Base-by-base conservation (phyloP, 1,140 invertebrate genomes). In the Thaumatotibia leucotreta region DNA sequence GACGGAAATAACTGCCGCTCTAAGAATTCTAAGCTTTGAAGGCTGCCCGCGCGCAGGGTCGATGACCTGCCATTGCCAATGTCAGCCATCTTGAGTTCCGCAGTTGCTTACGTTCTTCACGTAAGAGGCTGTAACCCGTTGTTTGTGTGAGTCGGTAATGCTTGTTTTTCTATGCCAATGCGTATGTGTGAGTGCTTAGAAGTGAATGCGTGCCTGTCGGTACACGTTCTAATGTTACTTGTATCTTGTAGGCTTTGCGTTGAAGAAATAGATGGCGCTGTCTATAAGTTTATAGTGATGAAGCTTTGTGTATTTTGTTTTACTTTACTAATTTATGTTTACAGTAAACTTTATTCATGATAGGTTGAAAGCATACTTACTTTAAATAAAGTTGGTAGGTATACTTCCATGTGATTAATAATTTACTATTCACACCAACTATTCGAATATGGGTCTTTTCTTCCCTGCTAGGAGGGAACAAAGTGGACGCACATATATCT, bases 61-160 rank as follows among this genome's bases (percentile, higher is more conserved):
- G 86, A 83, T 72, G 88, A 87, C 86, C 79, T 65, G 66, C 79
- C 88, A 90, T 87, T 89, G 88, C 88, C 88, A 89, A 90, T 89
- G 86, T 91, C 86, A 91, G 86, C 86, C 85, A 90, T 88, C 82
- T 88, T 88, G 86, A 87, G 86, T 88, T 88, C 86, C 87, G 87
- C 86, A 84, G 76, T 83, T 80, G 87, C 85, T 89, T 89, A 88
- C 85, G 84, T 87, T 84, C 84, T 80, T 88, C 84, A 88, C 88
- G 86, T 88, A 90, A 88, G 86, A 88, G 82, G 84, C 85, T 88
- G 88, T 88, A 88, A 88, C 77, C 77, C 64, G 63, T 70, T 66
- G 74, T 68, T 73, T 70, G 86, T 90, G 86, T 88, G 83, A 35
- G 83, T 86, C 61, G 32, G 69, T 89, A 87, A 84, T 86, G 86